Conservation (phyloP, 23 tunicate genomes). For the Halocynthia aurantium region DNA sequence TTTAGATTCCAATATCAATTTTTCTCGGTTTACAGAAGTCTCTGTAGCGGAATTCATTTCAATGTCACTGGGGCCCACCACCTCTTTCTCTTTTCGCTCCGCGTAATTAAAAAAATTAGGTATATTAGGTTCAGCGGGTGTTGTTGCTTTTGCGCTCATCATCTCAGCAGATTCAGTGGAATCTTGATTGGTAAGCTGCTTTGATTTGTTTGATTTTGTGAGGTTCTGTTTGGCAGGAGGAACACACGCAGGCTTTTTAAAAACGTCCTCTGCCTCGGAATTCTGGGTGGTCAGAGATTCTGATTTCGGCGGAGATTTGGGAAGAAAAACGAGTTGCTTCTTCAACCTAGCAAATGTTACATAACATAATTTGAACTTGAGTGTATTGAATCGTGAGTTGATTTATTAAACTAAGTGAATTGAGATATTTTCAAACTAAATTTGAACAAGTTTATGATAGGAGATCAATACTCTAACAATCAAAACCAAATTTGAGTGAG, state of each 20-base stretch:
- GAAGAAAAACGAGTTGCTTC: slow-evolving; percentile 19
- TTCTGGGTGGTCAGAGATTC: not conserved
- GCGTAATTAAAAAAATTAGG: too few species aligned
- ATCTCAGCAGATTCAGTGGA: slow-evolving; percentile 28
- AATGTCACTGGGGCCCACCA: too few species aligned
- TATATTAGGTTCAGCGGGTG: too few species aligned
- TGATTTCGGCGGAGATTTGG: slow-evolving; percentile 2
- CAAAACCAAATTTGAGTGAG: not conserved
- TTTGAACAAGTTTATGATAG: too few species aligned
- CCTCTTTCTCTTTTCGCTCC: too few species aligned
- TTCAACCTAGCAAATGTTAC: slow-evolving; percentile 7
- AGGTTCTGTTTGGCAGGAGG: slow-evolving; percentile 7
- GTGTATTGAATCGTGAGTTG: too few species aligned
- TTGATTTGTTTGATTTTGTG: not conserved
- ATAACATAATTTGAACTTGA: too few species aligned
- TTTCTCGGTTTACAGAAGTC: too few species aligned
- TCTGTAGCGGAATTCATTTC: too few species aligned
- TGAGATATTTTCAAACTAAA: too few species aligned
- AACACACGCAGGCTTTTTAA: slow-evolving; percentile 47
- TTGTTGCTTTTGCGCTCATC: slow-evolving; percentile 41
- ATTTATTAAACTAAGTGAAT: too few species aligned
- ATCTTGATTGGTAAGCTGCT: not conserved
- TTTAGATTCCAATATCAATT: too few species aligned
- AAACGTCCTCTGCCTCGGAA: slow-evolving; percentile 12
- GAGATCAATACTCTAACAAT: not conserved